These are phyloP conservation scores for Chalcosyrphus nemorum DNA, from an alignment of 2,888 invertebrate genomes.

Conservation along the genomic window DNA sequence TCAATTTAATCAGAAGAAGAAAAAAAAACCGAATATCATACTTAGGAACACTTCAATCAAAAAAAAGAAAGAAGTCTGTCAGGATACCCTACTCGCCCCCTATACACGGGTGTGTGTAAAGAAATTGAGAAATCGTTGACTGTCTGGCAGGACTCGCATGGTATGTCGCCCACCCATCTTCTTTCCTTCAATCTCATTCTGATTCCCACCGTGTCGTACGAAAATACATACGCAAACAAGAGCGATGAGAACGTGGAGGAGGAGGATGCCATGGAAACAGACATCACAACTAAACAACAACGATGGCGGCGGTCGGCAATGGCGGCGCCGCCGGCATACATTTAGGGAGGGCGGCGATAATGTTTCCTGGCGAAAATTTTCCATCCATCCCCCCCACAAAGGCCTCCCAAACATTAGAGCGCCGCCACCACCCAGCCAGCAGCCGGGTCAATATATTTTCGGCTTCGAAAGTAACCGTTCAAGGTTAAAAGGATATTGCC, in stretches of 20 bases:
- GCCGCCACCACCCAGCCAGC: conserved; percentile 11
- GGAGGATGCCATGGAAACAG: conserved; percentile 67
- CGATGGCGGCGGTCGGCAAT: conserved; percentile 58
- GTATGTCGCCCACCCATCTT: conserved; percentile 7
- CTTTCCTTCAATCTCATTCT: background rate
- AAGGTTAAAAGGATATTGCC: conserved; percentile 82
- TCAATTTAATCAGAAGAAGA: background rate
- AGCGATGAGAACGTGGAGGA: too few relatives aligned
- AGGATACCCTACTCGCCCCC: background rate
- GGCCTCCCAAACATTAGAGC: too few relatives aligned
- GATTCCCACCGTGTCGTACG: conserved; percentile 7
- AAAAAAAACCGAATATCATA: background rate
- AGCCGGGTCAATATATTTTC: conserved; percentile 81
- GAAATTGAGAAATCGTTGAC: conserved; percentile 37
- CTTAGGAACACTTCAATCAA: background rate
- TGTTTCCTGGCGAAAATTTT: conserved; percentile 67
- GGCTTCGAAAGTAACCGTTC: conserved; percentile 80
- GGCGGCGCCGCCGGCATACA: conserved; percentile 57
- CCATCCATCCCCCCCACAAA: conserved; percentile 1
- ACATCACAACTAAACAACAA: conserved; percentile 61
- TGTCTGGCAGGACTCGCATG: conserved; percentile 42
- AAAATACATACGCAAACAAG: conserved; percentile 39
- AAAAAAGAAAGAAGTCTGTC: background rate
- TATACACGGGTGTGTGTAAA: background rate
- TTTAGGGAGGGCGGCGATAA: conserved; percentile 31